These are phyloP conservation scores for Rhabdomys pumilio DNA, from an alignment of 2,797 vertebrate species.

Conservation along the genomic window DNA sequence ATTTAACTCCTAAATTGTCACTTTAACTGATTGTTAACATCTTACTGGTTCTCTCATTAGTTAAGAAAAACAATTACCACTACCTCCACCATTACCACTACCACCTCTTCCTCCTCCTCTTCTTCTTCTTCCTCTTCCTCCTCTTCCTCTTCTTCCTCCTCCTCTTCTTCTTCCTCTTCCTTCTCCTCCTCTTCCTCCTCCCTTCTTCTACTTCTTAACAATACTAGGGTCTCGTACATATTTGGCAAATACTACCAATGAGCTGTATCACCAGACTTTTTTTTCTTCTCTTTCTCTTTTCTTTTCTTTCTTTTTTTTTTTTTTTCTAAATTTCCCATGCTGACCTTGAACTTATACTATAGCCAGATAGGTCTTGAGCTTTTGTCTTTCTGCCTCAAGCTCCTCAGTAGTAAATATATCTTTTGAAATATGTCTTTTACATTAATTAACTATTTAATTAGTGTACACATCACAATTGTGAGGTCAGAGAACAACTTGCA, in stretches of 20 bases:
- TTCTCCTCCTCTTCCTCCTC: not conserved
- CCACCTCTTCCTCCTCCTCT: not conserved
- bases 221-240: not conserved
- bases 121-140: not conserved
- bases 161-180: too few species aligned
- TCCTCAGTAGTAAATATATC: not conserved
- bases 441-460: not conserved
- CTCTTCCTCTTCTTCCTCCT: too few species aligned
- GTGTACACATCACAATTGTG: not conserved
- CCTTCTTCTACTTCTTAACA: not conserved
- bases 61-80: slow-evolving; percentile 18
- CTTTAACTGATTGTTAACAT: slow-evolving; percentile 57
- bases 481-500: not conserved
- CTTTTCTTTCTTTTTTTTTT: not conserved
- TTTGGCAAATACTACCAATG: not conserved
- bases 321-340: not conserved
- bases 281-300: not conserved
- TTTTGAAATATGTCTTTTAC: not conserved
- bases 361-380: not conserved
- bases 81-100: too few species aligned
- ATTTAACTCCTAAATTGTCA: slow-evolving; percentile 60
- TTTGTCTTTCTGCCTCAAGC: not conserved
- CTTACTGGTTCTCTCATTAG: slow-evolving; percentile 30
- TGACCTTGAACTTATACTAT: not conserved
- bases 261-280: not conserved